phyloP scores from a whole-genome alignment of 2,888 invertebrate species.

The Watsonalla binaria region DNA sequence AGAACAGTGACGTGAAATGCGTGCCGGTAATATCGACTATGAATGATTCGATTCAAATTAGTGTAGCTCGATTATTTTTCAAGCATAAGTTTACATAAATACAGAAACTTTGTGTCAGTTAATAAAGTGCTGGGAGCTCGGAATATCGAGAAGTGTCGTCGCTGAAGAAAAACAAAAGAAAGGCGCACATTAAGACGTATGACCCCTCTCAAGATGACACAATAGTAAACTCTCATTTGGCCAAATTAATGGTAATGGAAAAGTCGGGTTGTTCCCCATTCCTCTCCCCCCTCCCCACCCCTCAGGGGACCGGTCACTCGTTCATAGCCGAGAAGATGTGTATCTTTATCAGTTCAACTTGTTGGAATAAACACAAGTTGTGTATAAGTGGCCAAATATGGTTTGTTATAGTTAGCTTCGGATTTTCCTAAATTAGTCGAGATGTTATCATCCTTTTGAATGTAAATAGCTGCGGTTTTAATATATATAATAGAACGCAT shows the following conservation, averaged over 20 bases:
- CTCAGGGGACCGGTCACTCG: slow-evolving; percentile 7
- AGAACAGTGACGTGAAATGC: not conserved
- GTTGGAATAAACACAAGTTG: not conserved
- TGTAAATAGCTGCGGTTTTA: no score
- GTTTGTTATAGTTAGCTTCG: no score
- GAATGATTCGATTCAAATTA: not conserved
- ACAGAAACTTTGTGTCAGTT: no score
- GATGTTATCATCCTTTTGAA: no score
- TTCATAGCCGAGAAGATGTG: slow-evolving; percentile 2
- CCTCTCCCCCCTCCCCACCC: not conserved
- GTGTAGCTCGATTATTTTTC: no score
- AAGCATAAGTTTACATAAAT: no score
- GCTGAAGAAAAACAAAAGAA: slow-evolving; percentile 19
- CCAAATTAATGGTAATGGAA: slow-evolving; percentile 62
- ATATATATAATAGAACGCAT: no score
- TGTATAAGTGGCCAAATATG: no score
- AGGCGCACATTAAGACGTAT: slow-evolving; percentile 39
- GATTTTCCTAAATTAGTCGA: no score
- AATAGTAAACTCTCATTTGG: slow-evolving; percentile 43
- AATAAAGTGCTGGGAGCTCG: not conserved
- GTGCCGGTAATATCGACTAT: not conserved
- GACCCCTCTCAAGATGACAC: slow-evolving; percentile 38
- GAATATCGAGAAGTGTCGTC: not conserved
- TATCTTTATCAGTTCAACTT: not conserved
- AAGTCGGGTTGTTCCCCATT: slow-evolving; percentile 40